phyloP scores from a whole-genome alignment of 2,113 vertebrate genomes.

The Tragelaphus imberbis region DNA sequence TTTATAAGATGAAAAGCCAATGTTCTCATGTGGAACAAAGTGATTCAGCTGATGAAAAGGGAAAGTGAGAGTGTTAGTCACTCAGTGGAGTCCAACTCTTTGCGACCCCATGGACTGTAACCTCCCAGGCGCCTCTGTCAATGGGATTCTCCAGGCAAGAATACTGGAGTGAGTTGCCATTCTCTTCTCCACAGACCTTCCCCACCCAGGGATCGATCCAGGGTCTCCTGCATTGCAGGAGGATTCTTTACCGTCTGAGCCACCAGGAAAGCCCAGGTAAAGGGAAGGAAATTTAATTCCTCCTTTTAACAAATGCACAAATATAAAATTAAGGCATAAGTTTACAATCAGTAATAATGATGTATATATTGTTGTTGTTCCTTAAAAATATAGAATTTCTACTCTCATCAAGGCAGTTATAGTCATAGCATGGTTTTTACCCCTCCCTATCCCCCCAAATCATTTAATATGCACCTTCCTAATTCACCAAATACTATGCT shows the following conservation, averaged over 20 bases:
- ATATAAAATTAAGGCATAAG: not conserved
- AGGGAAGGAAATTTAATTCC: not conserved
- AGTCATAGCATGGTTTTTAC: not conserved
- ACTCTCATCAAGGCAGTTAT: not conserved
- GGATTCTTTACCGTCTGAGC: not conserved
- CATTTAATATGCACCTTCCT: not conserved
- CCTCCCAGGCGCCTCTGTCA: not conserved
- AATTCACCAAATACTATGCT: not conserved
- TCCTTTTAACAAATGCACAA: not conserved
- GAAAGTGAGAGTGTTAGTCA: not conserved
- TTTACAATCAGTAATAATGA: not conserved
- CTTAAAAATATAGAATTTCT: not conserved
- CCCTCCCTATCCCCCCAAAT: not conserved
- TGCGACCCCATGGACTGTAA: accelerated
- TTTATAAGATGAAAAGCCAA: not conserved
- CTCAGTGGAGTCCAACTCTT: not conserved
- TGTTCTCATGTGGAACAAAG: not conserved
- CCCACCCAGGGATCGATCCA: not conserved
- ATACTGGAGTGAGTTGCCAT: not conserved
- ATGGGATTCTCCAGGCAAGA: not conserved
- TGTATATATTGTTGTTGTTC: not conserved
- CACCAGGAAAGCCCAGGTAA: not conserved
- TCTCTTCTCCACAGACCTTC: not conserved
- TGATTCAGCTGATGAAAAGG: not conserved
- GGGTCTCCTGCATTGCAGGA: not conserved